phyloP scores from a whole-genome alignment of 23 tunicate genomes.

The Trididemnum nubilum region DNA sequence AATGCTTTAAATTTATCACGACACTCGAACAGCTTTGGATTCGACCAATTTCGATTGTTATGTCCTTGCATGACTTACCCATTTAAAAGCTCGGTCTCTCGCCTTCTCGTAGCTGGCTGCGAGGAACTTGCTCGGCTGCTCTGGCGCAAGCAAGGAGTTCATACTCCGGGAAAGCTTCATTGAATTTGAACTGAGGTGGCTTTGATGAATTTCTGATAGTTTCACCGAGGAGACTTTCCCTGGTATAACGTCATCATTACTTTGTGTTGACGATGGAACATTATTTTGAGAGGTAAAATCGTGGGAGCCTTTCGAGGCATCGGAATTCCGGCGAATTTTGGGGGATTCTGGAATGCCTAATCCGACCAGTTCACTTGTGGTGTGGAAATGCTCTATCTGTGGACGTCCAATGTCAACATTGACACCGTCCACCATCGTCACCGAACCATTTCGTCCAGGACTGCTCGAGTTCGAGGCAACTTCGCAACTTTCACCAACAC shows the following conservation, averaged over 20 bases:
- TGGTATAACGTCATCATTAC: background rate
- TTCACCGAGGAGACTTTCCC: background rate
- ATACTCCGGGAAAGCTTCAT: background rate
- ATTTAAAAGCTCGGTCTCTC: background rate
- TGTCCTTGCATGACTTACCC: too few species aligned
- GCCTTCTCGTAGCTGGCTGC: slow-evolving; percentile 3
- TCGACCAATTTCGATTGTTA: too few species aligned
- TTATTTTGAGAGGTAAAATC: too few species aligned
- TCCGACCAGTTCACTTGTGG: background rate
- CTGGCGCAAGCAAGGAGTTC: background rate
- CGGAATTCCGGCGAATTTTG: background rate
- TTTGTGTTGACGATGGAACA: background rate
- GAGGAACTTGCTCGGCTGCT: background rate
- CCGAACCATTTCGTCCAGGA: background rate
- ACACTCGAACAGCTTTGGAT: too few species aligned
- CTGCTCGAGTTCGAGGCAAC: slow-evolving; percentile 4
- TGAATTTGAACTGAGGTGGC: background rate
- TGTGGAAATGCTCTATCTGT: background rate
- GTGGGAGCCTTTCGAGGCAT: background rate
- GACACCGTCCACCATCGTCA: background rate
- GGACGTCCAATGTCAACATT: background rate
- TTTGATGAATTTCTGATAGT: background rate
- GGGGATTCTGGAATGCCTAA: background rate
- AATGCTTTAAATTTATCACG: too few species aligned
- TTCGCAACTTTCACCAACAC: background rate